phyloP scores from a whole-genome alignment of 2,888 invertebrate species.

The Epistrophe grossulariae region DNA sequence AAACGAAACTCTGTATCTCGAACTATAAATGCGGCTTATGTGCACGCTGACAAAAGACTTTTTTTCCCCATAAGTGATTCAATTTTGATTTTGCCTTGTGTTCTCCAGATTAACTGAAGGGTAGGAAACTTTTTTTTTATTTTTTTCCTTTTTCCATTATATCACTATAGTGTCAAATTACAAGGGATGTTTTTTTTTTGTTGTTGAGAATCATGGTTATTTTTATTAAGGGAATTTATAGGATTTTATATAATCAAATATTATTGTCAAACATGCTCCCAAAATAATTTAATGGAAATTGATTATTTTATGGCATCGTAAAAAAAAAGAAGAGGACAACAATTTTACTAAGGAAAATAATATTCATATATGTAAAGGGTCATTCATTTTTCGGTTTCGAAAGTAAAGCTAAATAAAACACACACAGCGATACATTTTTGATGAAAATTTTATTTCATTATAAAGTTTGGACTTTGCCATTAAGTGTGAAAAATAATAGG shows the following conservation, averaged over 20 bases:
- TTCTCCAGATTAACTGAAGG: slow-evolving; percentile 3
- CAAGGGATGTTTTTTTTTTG: slow-evolving; percentile 10
- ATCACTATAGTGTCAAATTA: neutral
- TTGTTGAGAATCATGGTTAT: neutral
- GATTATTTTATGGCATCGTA: neutral
- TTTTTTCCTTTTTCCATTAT: neutral
- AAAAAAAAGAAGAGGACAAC: neutral
- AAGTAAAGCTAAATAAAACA: too few species aligned
- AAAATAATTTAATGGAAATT: slow-evolving; percentile 10
- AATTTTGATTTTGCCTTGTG: neutral
- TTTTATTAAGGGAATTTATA: neutral
- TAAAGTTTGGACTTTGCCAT: too few species aligned
- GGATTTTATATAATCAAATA: slow-evolving; percentile 3
- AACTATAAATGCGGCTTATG: neutral
- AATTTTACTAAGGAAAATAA: neutral
- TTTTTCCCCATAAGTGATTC: neutral
- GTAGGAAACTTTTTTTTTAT: neutral
- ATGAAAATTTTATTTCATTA: too few species aligned
- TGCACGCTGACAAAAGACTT: neutral
- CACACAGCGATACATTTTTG: too few species aligned
- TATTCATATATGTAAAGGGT: too few species aligned
- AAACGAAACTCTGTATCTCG: too few species aligned
- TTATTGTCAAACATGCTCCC: slow-evolving; percentile 16
- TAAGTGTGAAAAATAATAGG: too few species aligned
- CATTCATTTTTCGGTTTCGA: too few species aligned